phyloP scores from a whole-genome alignment of 2,797 vertebrate species.

The Dermochelys coriacea region DNA sequence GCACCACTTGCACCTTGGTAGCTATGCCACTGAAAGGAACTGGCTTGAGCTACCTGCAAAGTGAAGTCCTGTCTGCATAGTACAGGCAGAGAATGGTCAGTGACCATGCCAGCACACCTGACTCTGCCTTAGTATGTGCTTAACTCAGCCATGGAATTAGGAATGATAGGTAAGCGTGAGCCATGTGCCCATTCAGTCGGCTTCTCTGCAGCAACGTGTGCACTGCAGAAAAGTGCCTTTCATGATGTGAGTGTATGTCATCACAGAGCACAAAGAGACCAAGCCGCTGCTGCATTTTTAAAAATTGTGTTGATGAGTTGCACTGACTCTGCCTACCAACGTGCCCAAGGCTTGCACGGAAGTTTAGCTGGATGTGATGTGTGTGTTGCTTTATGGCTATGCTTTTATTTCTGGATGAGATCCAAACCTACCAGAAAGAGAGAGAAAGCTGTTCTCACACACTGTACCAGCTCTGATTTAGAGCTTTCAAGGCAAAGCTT shows the following conservation, averaged over 20 bases:
- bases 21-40: background rate
- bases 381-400: background rate
- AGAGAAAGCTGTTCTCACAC: background rate
- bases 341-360: background rate
- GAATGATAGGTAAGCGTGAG: background rate
- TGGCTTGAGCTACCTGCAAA: background rate
- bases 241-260: background rate
- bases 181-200: rapidly evolving
- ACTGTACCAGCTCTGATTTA: background rate
- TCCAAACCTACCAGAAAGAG: background rate
- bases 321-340: background rate
- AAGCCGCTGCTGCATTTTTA: rapidly evolving
- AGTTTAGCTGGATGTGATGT: background rate
- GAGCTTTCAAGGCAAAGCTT: background rate
- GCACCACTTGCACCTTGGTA: background rate
- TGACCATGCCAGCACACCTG: background rate
- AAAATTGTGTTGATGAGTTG: background rate
- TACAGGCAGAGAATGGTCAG: background rate
- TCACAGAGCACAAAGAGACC: background rate
- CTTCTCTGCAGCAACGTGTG: rapidly evolving
- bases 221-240: rapidly evolving
- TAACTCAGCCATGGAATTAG: background rate
- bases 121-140: background rate
- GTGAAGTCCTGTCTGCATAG: background rate
- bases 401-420: background rate